phyloP scores from a whole-genome alignment of 2,888 invertebrate genomes.

The Branchipolynoe longqiensis region DNA sequence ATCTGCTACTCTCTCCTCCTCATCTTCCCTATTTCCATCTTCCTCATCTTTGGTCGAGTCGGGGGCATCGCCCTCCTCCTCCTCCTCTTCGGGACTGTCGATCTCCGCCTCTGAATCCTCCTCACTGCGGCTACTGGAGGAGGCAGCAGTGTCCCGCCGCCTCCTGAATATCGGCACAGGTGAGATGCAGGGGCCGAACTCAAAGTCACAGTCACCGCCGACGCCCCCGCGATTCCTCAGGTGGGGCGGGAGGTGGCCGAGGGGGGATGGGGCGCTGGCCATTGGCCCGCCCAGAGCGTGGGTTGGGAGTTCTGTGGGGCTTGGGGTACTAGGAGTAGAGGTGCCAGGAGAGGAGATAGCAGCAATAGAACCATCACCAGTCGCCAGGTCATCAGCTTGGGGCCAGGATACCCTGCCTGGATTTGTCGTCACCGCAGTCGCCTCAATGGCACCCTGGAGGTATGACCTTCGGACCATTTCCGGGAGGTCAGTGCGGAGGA shows the following conservation, averaged over 20 bases:
- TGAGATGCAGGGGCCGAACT: slow-evolving; percentile 38
- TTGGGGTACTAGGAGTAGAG: neutral
- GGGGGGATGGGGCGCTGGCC: neutral
- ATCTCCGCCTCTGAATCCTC: slow-evolving; percentile 1
- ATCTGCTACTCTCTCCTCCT: neutral
- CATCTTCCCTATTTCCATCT: neutral
- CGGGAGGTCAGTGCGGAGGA: slow-evolving; percentile 1
- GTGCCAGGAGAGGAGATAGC: no score
- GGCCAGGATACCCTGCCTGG: no score
- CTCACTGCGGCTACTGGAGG: neutral
- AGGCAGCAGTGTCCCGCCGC: neutral
- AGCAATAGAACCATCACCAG: no score
- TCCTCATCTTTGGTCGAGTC: neutral
- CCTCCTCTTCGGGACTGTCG: slow-evolving; percentile 20
- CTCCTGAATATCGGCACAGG: slow-evolving; percentile 31
- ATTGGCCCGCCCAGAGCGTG: neutral
- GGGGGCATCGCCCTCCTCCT: neutral
- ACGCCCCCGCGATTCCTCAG: neutral
- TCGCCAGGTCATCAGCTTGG: no score
- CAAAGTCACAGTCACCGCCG: slow-evolving; percentile 30
- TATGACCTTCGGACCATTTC: neutral
- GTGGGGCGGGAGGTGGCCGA: neutral
- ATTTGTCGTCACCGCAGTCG: neutral
- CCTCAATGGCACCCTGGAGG: neutral
- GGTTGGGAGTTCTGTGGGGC: neutral